Conservation (phyloP, 2,888 invertebrate genomes). For the Drosophila anceps region DNA sequence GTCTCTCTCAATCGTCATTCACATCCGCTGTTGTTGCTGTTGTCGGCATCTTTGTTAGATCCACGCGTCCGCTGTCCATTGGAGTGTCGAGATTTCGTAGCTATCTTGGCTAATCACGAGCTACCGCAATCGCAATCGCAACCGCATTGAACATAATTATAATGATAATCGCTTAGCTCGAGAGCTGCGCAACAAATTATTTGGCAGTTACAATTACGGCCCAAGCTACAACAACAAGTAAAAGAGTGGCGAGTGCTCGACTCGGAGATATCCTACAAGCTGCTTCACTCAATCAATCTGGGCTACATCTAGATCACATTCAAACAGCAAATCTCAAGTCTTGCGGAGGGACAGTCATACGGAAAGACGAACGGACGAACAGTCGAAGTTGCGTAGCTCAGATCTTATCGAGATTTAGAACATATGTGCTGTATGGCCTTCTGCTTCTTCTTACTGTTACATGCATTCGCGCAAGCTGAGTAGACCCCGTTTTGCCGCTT, state of each 20-base stretch:
- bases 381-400: neutral
- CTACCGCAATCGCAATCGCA: slow-evolving; percentile 14
- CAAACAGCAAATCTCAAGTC: no score
- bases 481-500: neutral
- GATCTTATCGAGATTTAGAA: neutral
- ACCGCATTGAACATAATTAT: slow-evolving; percentile 29
- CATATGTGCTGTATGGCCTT: neutral
- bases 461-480: neutral
- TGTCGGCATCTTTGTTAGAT: slow-evolving; percentile 49
- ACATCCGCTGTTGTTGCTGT: slow-evolving; percentile 41
- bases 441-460: neutral
- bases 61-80: slow-evolving; percentile 15
- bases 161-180: slow-evolving; percentile 43
- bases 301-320: neutral
- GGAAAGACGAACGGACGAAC: no score
- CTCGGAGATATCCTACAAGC: neutral
- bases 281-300: no score
- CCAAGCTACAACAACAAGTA: neutral
- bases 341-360: no score
- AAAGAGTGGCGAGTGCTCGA: neutral
- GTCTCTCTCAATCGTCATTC: slow-evolving; percentile 40
- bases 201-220: slow-evolving; percentile 64
- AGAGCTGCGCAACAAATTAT: slow-evolving; percentile 41
- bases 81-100: slow-evolving; percentile 2
- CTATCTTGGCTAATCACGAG: slow-evolving; percentile 42